A percentile compares a stretch with the other conserved stretches of the same genome.
These are phyloP conservation scores for Drosophila micromelanica DNA, from an alignment of 1,140 invertebrate species.

Conservation along the genomic window DNA sequence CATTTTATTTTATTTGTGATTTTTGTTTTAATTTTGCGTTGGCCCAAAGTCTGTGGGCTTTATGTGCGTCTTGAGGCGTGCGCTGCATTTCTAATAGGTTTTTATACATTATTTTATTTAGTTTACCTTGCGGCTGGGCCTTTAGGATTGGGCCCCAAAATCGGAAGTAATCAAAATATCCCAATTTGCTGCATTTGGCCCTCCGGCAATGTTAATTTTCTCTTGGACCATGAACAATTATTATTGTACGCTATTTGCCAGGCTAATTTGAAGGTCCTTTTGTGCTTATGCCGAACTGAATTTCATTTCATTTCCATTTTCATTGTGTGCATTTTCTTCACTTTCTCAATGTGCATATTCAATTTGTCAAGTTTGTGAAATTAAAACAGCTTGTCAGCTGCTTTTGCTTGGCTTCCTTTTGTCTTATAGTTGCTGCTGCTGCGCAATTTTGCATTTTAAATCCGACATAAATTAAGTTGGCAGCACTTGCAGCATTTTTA, in stretches of 20 bases:
- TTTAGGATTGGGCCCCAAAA: slow-evolving; percentile 27
- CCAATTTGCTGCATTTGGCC: slow-evolving; percentile 48
- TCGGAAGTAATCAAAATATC: slow-evolving; percentile 75
- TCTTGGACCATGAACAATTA: slow-evolving; percentile 41
- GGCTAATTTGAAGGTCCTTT: slow-evolving; percentile 3
- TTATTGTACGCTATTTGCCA: slow-evolving; percentile 28
- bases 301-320: slow-evolving; percentile 1
- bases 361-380: slow-evolving; percentile 78
- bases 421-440: slow-evolving; percentile 41
- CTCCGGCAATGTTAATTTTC: neutral
- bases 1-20: slow-evolving; percentile 7
- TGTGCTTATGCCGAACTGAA: too few species aligned
- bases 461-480: slow-evolving; percentile 78
- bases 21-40: slow-evolving; percentile 65
- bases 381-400: slow-evolving; percentile 43
- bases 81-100: slow-evolving; percentile 55
- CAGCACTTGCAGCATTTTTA: slow-evolving; percentile 56
- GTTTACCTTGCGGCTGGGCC: slow-evolving; percentile 37
- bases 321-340: neutral
- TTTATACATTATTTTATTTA: neutral
- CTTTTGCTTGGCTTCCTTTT: slow-evolving; percentile 18
- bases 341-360: slow-evolving; percentile 45
- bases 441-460: slow-evolving; percentile 70
- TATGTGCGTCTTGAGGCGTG: slow-evolving; percentile 68
- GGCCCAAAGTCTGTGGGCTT: slow-evolving; percentile 55